These are phyloP conservation scores for Eristalinus sepulchralis DNA, from an alignment of 2,888 invertebrate genomes.

Conservation along the genomic window DNA sequence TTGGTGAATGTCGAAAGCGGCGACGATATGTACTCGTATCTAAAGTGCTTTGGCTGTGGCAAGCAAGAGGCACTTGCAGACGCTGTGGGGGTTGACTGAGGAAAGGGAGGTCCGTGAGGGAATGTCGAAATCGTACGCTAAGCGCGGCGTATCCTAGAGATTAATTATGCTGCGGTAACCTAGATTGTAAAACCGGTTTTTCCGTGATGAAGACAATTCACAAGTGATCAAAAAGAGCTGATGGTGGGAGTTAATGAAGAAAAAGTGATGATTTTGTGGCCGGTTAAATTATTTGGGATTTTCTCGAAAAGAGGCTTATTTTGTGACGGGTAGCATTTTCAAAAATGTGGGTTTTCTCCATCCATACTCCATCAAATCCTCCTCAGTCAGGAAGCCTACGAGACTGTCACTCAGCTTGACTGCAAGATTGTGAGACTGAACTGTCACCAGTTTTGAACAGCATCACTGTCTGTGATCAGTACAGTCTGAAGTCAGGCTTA, in stretches of 20 bases:
- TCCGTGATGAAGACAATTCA: not conserved
- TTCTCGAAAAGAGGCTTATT: too few species aligned
- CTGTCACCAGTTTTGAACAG: too few species aligned
- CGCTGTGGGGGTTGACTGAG: not conserved
- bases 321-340: too few species aligned
- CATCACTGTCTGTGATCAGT: too few species aligned
- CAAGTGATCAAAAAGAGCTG: not conserved
- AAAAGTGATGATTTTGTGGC: not conserved
- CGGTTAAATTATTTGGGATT: too few species aligned
- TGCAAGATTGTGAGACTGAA: too few species aligned
- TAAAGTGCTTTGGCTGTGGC: not conserved
- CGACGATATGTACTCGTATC: not conserved
- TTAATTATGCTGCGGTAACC: not conserved
- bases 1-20: constrained; percentile 4
- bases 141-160: not conserved
- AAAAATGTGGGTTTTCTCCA: too few species aligned
- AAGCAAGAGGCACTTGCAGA: not conserved
- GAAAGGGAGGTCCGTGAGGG: not conserved
- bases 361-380: too few species aligned
- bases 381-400: too few species aligned
- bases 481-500: too few species aligned
- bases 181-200: not conserved
- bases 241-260: not conserved
- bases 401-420: too few species aligned
- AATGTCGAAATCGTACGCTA: not conserved